Percentiles rank a stretch among this genome's conserved stretches.
Conservation (phyloP, 2,113 vertebrate species). For the Menidia beryllina region DNA sequence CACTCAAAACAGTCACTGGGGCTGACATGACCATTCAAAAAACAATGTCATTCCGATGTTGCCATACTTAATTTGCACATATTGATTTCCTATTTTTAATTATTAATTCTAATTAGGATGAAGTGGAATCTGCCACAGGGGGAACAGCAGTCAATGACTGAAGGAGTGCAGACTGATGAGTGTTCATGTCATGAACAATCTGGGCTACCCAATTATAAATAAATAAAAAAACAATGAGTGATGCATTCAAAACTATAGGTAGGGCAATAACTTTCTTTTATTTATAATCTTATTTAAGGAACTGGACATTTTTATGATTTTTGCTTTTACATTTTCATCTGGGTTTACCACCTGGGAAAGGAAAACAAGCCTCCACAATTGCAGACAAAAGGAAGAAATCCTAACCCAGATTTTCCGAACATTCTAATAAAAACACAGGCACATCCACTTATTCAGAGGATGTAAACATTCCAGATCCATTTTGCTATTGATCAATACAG, state of each 20-base stretch:
- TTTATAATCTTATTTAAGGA: too few relatives aligned
- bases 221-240: neutral
- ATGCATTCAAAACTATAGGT: too few relatives aligned
- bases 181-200: conserved; percentile 35
- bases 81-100: conserved; percentile 99
- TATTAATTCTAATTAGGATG: conserved; percentile 99
- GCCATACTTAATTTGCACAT: conserved; percentile 90
- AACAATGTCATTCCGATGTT: conserved; percentile 87
- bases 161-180: conserved; percentile 67
- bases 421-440: too few relatives aligned
- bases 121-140: conserved; percentile 88
- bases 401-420: neutral
- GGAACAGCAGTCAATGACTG: conserved; percentile 86
- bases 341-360: too few relatives aligned
- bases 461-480: neutral
- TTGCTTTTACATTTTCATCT: too few relatives aligned
- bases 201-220: neutral
- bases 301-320: too few relatives aligned
- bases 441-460: neutral
- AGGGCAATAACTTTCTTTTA: too few relatives aligned
- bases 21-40: conserved; percentile 63
- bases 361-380: too few relatives aligned
- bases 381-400: neutral
- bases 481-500: neutral
- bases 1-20: conserved; percentile 60